phyloP scores from a whole-genome alignment of 2,113 vertebrate genomes.

The Mesembrinibis cayennensis region DNA sequence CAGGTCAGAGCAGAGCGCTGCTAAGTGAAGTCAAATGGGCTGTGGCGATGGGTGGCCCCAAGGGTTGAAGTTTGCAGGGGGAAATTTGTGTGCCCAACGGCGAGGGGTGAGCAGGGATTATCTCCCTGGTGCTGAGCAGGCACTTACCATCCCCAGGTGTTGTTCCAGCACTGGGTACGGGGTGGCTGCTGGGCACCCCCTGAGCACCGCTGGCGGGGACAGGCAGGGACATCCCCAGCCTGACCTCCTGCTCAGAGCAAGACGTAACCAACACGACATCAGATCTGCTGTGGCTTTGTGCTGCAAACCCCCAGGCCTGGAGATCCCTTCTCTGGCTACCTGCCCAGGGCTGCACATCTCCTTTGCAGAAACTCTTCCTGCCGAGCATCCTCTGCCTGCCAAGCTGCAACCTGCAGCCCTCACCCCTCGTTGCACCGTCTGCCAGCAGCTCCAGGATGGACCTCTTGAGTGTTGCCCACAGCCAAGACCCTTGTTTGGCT shows the following conservation, averaged over 20 bases:
- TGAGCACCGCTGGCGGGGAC: background rate
- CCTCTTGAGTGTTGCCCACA: background rate
- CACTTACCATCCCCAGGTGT: rapidly evolving
- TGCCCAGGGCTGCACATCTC: rapidly evolving
- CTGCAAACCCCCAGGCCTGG: background rate
- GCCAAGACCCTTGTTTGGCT: background rate
- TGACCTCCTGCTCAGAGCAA: background rate
- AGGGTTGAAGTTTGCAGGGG: background rate
- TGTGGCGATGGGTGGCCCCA: rapidly evolving
- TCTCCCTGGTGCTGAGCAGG: background rate
- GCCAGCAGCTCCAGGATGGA: background rate
- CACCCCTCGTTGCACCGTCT: rapidly evolving
- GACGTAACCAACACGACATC: background rate
- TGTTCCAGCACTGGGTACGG: background rate
- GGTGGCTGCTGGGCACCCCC: background rate
- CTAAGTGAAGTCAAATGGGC: background rate
- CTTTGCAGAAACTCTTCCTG: background rate
- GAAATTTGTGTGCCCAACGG: background rate
- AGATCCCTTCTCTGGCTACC: background rate
- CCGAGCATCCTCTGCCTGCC: background rate
- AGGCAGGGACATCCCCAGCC: background rate
- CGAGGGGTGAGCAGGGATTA: background rate
- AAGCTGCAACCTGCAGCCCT: background rate
- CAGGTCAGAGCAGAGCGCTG: background rate
- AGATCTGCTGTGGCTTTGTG: background rate